Evolutionary conservation across 1,140 invertebrate genomes (phyloP).

Genomic region (Whitmania pigra): DNA sequence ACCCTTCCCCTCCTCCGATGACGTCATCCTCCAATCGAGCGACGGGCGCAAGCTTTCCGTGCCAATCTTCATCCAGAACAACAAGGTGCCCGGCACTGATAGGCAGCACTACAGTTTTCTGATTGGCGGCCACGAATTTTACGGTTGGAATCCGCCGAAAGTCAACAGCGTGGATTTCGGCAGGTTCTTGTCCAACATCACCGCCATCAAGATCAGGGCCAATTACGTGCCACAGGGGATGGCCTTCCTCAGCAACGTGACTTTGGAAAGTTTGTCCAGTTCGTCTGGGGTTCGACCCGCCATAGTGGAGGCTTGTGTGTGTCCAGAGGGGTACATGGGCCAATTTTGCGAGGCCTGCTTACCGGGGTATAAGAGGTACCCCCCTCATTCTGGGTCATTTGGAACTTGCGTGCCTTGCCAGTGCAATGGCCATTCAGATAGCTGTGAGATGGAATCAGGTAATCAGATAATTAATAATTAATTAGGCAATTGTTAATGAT

Average conservation of each 20-base stretch:
- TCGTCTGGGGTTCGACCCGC: slow-evolving; percentile 48
- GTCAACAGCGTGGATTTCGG: slow-evolving; percentile 74
- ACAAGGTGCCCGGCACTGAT: slow-evolving; percentile 60
- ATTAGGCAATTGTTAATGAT: background rate
- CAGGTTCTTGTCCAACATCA: slow-evolving; percentile 78
- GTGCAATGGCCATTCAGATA: slow-evolving; percentile 86
- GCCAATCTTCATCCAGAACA: slow-evolving; percentile 81
- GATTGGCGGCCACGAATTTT: slow-evolving; percentile 75
- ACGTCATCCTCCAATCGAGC: slow-evolving; percentile 76
- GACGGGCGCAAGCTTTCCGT: slow-evolving; percentile 61
- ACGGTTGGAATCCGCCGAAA: slow-evolving; percentile 76
- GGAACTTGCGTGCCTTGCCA: slow-evolving; percentile 85
- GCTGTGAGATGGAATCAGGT: slow-evolving; percentile 86
- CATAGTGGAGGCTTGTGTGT: slow-evolving; percentile 88
- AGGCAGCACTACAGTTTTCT: slow-evolving; percentile 48
- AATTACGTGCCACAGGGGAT: slow-evolving; percentile 66
- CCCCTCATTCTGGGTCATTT: slow-evolving; percentile 75
- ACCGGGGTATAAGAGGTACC: slow-evolving; percentile 77
- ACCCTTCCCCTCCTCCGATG: slow-evolving; percentile 57
- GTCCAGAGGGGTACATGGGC: slow-evolving; percentile 74
- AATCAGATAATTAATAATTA: slow-evolving; percentile 24
- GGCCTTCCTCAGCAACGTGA: background rate
- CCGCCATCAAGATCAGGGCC: slow-evolving; percentile 80
- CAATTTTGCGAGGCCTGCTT: slow-evolving; percentile 95
- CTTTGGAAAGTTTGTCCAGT: background rate